Conservation (phyloP, 2,797 vertebrate genomes). For the Pyrrhura leucotis region DNA sequence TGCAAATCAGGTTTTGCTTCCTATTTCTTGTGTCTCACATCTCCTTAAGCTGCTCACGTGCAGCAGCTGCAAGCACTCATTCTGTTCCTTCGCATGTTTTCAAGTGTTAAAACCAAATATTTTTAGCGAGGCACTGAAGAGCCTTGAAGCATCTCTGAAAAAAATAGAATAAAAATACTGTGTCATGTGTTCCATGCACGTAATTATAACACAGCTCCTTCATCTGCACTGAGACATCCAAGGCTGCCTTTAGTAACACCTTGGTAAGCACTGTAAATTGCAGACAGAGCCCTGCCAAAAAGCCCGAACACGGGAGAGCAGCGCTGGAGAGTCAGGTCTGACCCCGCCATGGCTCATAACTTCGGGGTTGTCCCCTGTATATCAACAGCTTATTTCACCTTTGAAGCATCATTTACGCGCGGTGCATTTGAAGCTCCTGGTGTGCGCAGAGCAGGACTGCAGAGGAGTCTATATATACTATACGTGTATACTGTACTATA, state of each 20-base stretch:
- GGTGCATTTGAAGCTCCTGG: not conserved
- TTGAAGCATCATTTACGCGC: not conserved
- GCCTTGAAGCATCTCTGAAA: not conserved
- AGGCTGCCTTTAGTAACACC: not conserved
- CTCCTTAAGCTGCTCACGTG: not conserved
- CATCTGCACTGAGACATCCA: not conserved
- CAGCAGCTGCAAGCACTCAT: not conserved
- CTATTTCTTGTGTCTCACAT: not conserved
- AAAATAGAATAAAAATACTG: not conserved
- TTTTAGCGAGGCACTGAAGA: not conserved
- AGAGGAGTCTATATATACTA: not conserved
- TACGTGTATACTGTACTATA: too few species aligned
- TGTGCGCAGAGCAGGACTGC: not conserved
- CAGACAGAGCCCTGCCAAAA: not conserved
- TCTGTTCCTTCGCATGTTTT: not conserved
- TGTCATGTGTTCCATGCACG: rapidly evolving
- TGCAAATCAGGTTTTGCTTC: conserved; percentile 27
- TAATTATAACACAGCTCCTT: not conserved
- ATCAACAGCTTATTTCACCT: not conserved
- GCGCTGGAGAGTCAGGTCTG: not conserved
- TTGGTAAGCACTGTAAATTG: not conserved
- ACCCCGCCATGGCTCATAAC: rapidly evolving
- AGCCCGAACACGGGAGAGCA: not conserved
- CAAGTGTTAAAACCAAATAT: not conserved
- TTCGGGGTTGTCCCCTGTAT: not conserved